phyloP scores from a whole-genome alignment of 2,797 vertebrate species.

The Pithecia hirsuta region DNA sequence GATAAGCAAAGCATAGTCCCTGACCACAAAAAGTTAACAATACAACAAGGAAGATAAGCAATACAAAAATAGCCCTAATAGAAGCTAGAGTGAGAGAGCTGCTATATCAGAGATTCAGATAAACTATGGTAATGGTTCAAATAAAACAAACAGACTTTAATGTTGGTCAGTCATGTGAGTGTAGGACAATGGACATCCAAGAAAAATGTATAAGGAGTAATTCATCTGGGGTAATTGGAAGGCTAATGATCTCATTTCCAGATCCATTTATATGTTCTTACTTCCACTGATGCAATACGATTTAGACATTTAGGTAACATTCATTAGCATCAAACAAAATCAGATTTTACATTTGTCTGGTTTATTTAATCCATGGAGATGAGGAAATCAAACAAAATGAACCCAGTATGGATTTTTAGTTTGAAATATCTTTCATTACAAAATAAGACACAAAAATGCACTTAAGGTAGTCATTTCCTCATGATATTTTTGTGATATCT shows the following conservation, averaged over 20 bases:
- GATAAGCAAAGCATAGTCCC: not conserved
- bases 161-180: not conserved
- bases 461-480: slow-evolving; percentile 22
- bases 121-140: not conserved
- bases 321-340: slow-evolving; percentile 45
- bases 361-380: slow-evolving; percentile 28
- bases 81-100: not conserved
- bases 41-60: not conserved
- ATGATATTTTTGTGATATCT: not conserved
- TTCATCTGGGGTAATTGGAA: not conserved
- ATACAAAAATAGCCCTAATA: not conserved
- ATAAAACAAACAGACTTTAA: not conserved
- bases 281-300: not conserved
- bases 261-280: not conserved
- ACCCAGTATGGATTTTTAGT: not conserved
- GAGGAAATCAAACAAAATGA: slow-evolving; percentile 6
- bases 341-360: slow-evolving; percentile 9
- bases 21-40: not conserved
- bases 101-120: not conserved
- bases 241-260: slow-evolving; percentile 10
- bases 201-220: not conserved
- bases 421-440: slow-evolving; percentile 37
- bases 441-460: slow-evolving; percentile 23
- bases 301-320: not conserved
- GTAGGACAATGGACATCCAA: not conserved